Percentiles rank a stretch among this genome's conserved stretches.
phyloP scores from a whole-genome alignment of 2,113 vertebrate species.

The Turdus rufiventris region DNA sequence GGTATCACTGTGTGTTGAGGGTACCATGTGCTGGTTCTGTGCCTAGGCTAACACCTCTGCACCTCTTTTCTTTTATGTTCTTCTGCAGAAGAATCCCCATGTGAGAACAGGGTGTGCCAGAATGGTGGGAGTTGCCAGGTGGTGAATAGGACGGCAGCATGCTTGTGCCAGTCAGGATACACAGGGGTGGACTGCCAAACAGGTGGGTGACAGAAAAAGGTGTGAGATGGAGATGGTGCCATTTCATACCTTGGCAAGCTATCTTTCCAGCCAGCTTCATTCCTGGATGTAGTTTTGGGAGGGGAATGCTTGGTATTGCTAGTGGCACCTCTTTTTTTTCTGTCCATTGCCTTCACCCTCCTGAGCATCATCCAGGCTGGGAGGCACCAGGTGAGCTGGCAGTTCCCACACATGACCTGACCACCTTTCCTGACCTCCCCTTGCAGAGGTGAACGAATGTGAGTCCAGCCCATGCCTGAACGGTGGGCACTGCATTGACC shows the following conservation, averaged over 20 bases:
- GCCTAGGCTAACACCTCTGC: not conserved
- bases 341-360: fast-evolving
- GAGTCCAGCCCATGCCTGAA: slow-evolving; percentile 85
- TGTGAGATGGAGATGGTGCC: fast-evolving
- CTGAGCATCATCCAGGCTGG: not conserved
- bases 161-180: slow-evolving; percentile 66
- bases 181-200: slow-evolving; percentile 60
- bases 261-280: not conserved
- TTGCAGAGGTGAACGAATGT: slow-evolving; percentile 85
- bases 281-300: not conserved
- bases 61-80: not conserved
- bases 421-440: not conserved
- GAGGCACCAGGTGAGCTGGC: not conserved
- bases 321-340: not conserved
- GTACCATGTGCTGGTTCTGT: fast-evolving
- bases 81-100: slow-evolving; percentile 61
- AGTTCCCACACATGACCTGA: not conserved
- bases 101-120: slow-evolving; percentile 66
- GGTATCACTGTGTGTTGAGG: not conserved
- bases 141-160: not conserved
- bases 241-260: not conserved
- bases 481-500: slow-evolving; percentile 80
- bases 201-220: slow-evolving; percentile 38
- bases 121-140: slow-evolving; percentile 67
- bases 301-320: fast-evolving